Base-by-base conservation (phyloP, 2,797 vertebrate genomes). In the Liparis tanakae region DNA sequence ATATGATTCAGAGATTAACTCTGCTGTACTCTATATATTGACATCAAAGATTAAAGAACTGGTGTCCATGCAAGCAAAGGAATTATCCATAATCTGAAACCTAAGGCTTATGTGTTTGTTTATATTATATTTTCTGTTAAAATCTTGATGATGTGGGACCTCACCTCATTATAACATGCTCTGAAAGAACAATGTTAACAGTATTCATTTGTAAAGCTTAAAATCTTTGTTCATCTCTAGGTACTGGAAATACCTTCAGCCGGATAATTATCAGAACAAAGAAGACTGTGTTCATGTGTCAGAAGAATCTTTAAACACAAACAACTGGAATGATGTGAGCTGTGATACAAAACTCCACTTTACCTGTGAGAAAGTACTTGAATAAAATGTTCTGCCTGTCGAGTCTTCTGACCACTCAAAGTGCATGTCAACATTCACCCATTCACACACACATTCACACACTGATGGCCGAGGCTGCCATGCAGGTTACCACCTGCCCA, bases 271-370 rank as follows among this genome's bases (percentile, higher is more conserved):
- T 10, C 3, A 1, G 1, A 1, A 10, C 1, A 0, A 0, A 1
- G 9, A 70, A 57, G 0, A 70, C 36, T 67, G 61, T 69, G 71
- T 1, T 64, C 3, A 36, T 0, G 39, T 46, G 9, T 1, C 0
- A 13, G 10, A 0, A 13, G 10, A 0, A 1, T 0, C 0, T 54
- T 0, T 0, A 2, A 0, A 0, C 5, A 0, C 0, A 8, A 0
- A 4, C 0, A 46, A 9, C 17, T 80, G 67, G 78, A 75, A 71
- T 71, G 51, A 67, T 53, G 1, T 61, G 0, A 0, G 0, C 0
- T 60, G 68, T 5, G 0, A 0, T 9, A 0, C 0, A 0, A 0
- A 4, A 0, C 0, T 0, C 0, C 0, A 6, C 20, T 70, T 22
- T 9, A 18, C 60, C 7, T 79, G 71, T 56, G 65, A 70, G 60